Percentiles rank a stretch among this genome's conserved stretches.
Evolutionary conservation across 2,888 invertebrate genomes (phyloP).

Genomic region (Cybosia mesomella): DNA sequence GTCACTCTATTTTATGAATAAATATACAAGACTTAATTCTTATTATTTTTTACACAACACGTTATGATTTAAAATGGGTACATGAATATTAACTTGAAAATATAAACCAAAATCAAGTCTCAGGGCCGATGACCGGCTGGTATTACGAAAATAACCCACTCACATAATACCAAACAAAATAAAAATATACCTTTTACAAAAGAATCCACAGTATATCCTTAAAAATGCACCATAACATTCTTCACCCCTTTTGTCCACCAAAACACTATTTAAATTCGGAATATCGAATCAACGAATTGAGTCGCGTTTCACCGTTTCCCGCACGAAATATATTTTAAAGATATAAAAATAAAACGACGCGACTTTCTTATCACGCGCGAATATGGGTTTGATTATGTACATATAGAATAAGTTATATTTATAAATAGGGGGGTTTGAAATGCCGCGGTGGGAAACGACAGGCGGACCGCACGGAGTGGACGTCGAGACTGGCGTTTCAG

Average conservation of each 20-base stretch:
- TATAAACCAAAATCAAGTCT: neutral
- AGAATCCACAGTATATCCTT: slow-evolving; percentile 72
- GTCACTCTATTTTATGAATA: slow-evolving; percentile 27
- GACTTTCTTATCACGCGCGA: slow-evolving; percentile 55
- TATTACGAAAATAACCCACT: slow-evolving; percentile 7
- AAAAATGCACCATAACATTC: slow-evolving; percentile 64
- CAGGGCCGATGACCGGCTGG: slow-evolving; percentile 8
- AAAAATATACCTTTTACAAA: slow-evolving; percentile 59
- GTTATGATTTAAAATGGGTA: neutral
- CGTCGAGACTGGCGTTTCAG: slow-evolving; percentile 84
- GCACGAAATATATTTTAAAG: slow-evolving; percentile 51
- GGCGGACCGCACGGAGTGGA: slow-evolving; percentile 87
- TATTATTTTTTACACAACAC: slow-evolving; percentile 26
- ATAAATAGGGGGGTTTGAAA: slow-evolving; percentile 52
- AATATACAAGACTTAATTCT: slow-evolving; percentile 23
- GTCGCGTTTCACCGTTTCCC: slow-evolving; percentile 72
- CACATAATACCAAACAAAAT: slow-evolving; percentile 11
- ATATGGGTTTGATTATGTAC: slow-evolving; percentile 47
- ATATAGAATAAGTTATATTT: slow-evolving; percentile 38
- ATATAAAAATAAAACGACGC: slow-evolving; percentile 51
- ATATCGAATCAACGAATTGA: slow-evolving; percentile 60
- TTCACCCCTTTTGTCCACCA: slow-evolving; percentile 62
- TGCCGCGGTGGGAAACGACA: slow-evolving; percentile 73
- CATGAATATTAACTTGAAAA: slow-evolving; percentile 5
- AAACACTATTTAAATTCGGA: slow-evolving; percentile 71